Base-by-base conservation (phyloP, 2,888 invertebrate species). In the Epinotia demarniana region DNA sequence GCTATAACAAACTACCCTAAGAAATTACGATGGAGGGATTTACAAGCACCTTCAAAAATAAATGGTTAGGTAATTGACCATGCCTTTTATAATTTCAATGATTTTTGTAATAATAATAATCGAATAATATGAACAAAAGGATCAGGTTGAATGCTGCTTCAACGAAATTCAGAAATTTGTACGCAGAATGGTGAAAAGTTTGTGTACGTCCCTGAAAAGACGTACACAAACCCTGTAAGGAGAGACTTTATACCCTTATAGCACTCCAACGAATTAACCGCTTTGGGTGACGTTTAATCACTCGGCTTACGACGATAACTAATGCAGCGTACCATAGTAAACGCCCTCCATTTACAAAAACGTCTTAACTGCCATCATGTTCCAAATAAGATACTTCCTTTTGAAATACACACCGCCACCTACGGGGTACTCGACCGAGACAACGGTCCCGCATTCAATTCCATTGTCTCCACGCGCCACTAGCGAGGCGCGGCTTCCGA, bases 391-490 rank as follows among this genome's bases (percentile, higher is more conserved):
- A 8, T 60, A 61, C 33, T 27, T 33, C 61, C 1, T 33, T 61
- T 33, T 53, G n/a, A 8, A 53, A 53, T 53, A 39, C 53, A 53
- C 53, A 16, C n/a, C 2, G 5, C 23, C 23, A 27, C 23, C 23
- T 33, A 33, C n/a, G 33, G n/a, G n/a, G 33, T 53, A 61, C 33
- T 61, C 33, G 61, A 72, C 55, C 71, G 39, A 39, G n/a, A 39
- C 71, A 53, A 39, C 55, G 12, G 39, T 27, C 13, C 13, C n/a
- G 53, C 6, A 39, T 61, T 63, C 39, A 27, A 57, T 39, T 46
- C 74, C 69, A 74, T 74, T 74, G 74, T 74, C n/a, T 74, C 57
- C 74, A 69, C 69, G 72, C 72, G 19, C 49, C 63, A 70, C 19
- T 23, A 63, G 39, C 33, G 19, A 49, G 74, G 69, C 19, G 74